Base-by-base conservation (phyloP, 2,797 vertebrate species). In the Simalia tracyae region DNA sequence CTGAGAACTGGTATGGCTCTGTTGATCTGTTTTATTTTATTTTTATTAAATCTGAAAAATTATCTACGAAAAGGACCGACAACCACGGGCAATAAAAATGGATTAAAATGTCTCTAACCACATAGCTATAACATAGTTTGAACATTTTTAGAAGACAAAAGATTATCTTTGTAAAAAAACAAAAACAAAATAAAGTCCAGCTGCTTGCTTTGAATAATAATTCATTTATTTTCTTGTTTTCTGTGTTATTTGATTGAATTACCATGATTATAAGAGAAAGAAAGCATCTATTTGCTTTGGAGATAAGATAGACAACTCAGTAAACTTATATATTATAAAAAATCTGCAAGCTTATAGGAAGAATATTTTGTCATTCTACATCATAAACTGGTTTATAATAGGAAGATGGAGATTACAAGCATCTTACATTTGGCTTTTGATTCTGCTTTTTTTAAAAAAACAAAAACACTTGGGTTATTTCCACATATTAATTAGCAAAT, bases 171-270 rank as follows among this genome's bases (percentile, higher is more conserved):
- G 94, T 96, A 96, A 96, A 90, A 64, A 94, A 42, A 91, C 95
- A 96, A 93, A 96, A 94, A 94, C 76, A 94, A 97, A 97, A 95
- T 95, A 92, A 93, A 90, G 97, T 96, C 96, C 50, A 36, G 94
- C 95, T 96, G 96, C 15, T 93, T 95, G 90, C 93, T 95, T 96
- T 96, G 93, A 93, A 89, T n/a, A 92, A 92, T 94, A 95, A 96
- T 94, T 97, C 94, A 89, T 96, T 97, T 97, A 96, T 97, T 97
- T 97, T 97, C 97, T 96, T 97, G 97, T 97, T 96, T 96, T 97
- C 94, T 95, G 28, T 95, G 88, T 95, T 96, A 92, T 91, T 95
- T 96, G 93, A 96, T 91, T 97, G 95, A 92, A 89, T 93, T 88
- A 95, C 87, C 92, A 93, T 87, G 86, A 89, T 91, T 50, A 92